These are phyloP conservation scores for Enteromius trimaculatus DNA, from an alignment of 2,797 vertebrate genomes.

Conservation along the genomic window DNA sequence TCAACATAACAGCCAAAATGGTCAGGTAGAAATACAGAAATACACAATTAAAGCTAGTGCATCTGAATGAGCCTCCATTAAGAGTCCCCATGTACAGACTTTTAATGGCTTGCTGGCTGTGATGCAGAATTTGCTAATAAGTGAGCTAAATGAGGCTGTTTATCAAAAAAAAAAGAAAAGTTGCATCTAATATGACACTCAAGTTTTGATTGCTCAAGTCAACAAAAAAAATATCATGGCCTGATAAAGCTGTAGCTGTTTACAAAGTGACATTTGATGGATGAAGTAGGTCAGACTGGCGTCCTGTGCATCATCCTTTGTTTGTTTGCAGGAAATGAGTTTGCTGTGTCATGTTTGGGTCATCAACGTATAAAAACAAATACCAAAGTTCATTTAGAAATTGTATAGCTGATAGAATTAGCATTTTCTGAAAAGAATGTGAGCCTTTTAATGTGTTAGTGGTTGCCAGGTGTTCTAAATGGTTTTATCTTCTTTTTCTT, in stretches of 20 bases:
- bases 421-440: neutral
- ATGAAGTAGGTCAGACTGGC: conserved; percentile 19
- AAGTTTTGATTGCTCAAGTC: conserved; percentile 13
- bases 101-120: conserved; percentile 28
- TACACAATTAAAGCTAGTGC: conserved; percentile 11
- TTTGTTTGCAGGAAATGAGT: conserved; percentile 20
- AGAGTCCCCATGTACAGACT: neutral
- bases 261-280: conserved; percentile 25
- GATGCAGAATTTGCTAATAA: conserved; percentile 16
- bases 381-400: neutral
- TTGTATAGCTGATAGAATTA: neutral
- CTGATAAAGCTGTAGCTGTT: conserved; percentile 34
- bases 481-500: neutral
- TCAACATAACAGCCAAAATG: neutral
- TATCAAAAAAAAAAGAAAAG: conserved; percentile 3
- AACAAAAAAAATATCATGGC: neutral
- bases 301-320: conserved; percentile 7
- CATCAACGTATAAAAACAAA: neutral
- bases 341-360: conserved; percentile 16
- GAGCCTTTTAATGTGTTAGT: neutral
- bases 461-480: neutral
- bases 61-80: conserved; percentile 15
- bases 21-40: conserved; percentile 11
- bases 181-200: conserved; percentile 6
- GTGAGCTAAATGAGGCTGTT: conserved; percentile 35